Percentiles rank a stretch among this genome's conserved stretches.
phyloP scores from a whole-genome alignment of 2,797 vertebrate genomes.

The Yasuhikotakia modesta region DNA sequence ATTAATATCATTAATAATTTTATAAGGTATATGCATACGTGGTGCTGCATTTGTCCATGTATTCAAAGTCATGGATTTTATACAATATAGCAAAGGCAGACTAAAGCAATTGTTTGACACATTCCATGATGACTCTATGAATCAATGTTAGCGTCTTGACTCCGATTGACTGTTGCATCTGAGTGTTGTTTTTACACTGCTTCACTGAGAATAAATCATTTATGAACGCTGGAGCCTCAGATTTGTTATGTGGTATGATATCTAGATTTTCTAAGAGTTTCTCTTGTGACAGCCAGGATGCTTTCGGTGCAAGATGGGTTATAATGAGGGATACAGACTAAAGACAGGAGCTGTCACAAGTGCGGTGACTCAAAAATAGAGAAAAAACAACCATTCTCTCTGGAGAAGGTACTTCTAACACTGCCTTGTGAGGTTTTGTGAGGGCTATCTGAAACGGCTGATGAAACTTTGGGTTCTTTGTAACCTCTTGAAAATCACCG shows the following conservation, averaged over 20 bases:
- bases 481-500: conserved; percentile 31
- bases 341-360: conserved; percentile 50
- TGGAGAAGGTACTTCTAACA: conserved; percentile 44
- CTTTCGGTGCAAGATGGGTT: conserved; percentile 46
- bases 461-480: conserved; percentile 47
- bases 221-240: conserved; percentile 41
- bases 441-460: conserved; percentile 52
- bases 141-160: conserved; percentile 12
- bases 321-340: conserved; percentile 50
- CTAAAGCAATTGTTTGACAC: neutral
- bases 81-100: neutral
- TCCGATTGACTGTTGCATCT: conserved; percentile 32
- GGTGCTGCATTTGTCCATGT: neutral
- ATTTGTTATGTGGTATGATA: conserved; percentile 51
- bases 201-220: conserved; percentile 49
- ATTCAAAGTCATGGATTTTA: neutral
- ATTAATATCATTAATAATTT: neutral
- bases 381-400: conserved; percentile 25
- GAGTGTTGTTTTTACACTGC: conserved; percentile 37
- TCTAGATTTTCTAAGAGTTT: conserved; percentile 52
- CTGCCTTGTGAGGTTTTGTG: conserved; percentile 43
- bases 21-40: neutral
- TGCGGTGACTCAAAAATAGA: conserved; percentile 31
- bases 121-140: neutral
- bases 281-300: conserved; percentile 55